Percentiles rank a stretch among this genome's conserved stretches.
These are phyloP conservation scores for Centropus unirufus DNA, from an alignment of 2,113 vertebrate genomes.

Conservation along the genomic window DNA sequence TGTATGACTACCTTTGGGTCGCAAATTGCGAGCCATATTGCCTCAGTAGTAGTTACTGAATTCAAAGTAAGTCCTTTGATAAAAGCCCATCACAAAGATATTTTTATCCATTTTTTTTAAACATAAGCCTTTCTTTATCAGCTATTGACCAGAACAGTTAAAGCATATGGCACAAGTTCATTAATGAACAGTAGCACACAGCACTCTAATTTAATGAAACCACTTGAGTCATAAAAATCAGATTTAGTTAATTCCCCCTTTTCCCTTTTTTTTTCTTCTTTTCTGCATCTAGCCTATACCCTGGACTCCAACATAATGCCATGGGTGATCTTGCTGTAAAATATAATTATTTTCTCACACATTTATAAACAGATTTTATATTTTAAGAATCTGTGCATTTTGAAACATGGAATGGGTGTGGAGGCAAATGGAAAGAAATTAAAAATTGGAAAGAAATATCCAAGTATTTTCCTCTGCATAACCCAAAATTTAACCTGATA, in stretches of 20 bases:
- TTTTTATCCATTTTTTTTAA: constrained; percentile 81
- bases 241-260: constrained; percentile 83
- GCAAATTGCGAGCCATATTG: constrained; percentile 88
- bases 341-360: constrained; percentile 64
- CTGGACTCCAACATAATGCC: constrained; percentile 69
- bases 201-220: constrained; percentile 96
- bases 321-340: constrained; percentile 69
- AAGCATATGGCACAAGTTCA: constrained; percentile 95
- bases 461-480: constrained; percentile 15
- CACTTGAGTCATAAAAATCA: constrained; percentile 94
- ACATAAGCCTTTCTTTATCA: constrained; percentile 82
- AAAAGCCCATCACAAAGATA: constrained; percentile 86
- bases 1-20: constrained; percentile 88
- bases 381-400: constrained; percentile 22
- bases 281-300: constrained; percentile 75
- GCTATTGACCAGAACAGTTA: constrained; percentile 88
- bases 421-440: neutral
- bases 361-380: constrained; percentile 64
- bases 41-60: constrained; percentile 86
- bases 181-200: constrained; percentile 93
- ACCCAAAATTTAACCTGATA: constrained; percentile 40
- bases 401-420: neutral
- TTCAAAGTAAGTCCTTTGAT: constrained; percentile 86
- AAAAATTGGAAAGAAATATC: neutral
- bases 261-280: constrained; percentile 59